phyloP scores from a whole-genome alignment of 2,113 vertebrate species.

The Glaucomys volans region DNA sequence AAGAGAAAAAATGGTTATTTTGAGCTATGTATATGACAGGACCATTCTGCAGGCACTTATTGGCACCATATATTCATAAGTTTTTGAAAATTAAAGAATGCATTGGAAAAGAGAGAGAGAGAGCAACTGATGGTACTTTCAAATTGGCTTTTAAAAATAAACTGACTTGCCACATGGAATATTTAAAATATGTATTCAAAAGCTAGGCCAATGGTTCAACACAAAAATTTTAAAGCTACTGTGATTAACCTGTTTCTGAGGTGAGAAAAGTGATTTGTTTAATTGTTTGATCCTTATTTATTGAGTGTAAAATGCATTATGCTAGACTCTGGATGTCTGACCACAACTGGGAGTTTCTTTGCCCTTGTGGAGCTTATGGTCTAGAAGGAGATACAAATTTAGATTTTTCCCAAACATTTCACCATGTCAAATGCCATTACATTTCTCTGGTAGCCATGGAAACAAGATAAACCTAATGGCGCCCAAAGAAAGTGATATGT shows the following conservation, averaged over 20 bases:
- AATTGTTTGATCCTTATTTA: background rate
- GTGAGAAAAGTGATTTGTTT: background rate
- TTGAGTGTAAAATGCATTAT: background rate
- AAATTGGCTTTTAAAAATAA: slow-evolving; percentile 57
- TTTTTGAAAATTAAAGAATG: slow-evolving; percentile 52
- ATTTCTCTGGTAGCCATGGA: background rate
- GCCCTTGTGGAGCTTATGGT: background rate
- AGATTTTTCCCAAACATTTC: background rate
- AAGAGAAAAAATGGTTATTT: slow-evolving; percentile 74
- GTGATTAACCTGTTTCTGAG: background rate
- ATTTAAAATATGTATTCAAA: slow-evolving; percentile 73
- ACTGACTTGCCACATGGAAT: slow-evolving; percentile 46
- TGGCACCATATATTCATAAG: slow-evolving; percentile 72
- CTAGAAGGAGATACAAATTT: background rate
- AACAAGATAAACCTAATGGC: background rate
- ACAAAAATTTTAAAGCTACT: background rate
- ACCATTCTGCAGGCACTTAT: slow-evolving; percentile 36
- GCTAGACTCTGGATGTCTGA: background rate
- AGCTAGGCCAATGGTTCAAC: slow-evolving; percentile 59
- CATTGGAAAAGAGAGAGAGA: slow-evolving; percentile 73
- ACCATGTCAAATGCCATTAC: background rate
- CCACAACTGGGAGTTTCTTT: background rate
- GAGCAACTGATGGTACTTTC: slow-evolving; percentile 77
- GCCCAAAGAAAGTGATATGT: background rate
- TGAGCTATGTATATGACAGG: slow-evolving; percentile 53